These are phyloP conservation scores for Drosophila auraria DNA, from an alignment of 1,140 invertebrate genomes.

Conservation along the genomic window DNA sequence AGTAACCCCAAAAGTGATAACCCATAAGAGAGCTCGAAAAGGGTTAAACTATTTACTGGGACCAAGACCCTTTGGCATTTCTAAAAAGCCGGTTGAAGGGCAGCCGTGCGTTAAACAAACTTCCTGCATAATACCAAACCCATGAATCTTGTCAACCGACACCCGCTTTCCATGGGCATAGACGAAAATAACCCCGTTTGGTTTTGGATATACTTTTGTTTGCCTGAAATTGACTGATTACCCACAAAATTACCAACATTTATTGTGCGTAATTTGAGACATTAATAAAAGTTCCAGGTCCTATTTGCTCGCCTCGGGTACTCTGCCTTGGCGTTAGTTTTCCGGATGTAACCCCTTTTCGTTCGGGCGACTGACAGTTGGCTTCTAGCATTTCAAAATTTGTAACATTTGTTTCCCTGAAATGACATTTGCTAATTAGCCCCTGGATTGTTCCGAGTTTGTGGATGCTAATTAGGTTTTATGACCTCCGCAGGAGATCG, in stretches of 20 bases:
- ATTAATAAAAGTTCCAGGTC: slow-evolving; percentile 62
- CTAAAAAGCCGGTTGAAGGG: slow-evolving; percentile 31
- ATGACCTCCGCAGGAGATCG: slow-evolving; percentile 31
- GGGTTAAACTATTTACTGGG: slow-evolving; percentile 55
- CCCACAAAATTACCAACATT: slow-evolving; percentile 80
- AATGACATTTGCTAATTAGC: slow-evolving; percentile 63
- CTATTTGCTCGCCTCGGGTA: slow-evolving; percentile 13
- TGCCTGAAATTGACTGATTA: slow-evolving; percentile 80
- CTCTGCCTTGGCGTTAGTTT: slow-evolving; percentile 20
- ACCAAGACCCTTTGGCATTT: slow-evolving; percentile 20
- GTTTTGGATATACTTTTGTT: slow-evolving; percentile 56
- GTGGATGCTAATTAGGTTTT: slow-evolving; percentile 41
- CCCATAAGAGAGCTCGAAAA: slow-evolving; percentile 25
- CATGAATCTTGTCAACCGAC: slow-evolving; percentile 46
- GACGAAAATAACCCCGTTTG: slow-evolving; percentile 30
- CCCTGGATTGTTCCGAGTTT: slow-evolving; percentile 18
- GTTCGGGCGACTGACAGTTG: slow-evolving; percentile 47
- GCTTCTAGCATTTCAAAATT: slow-evolving; percentile 54
- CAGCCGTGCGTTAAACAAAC: slow-evolving; percentile 69
- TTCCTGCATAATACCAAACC: slow-evolving; percentile 48
- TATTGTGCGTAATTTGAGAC: slow-evolving; percentile 78
- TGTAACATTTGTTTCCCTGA: slow-evolving; percentile 66
- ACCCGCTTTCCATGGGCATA: not conserved
- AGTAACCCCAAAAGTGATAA: slow-evolving; percentile 28
- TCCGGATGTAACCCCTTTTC: slow-evolving; percentile 58